phyloP scores from a whole-genome alignment of 92 coral and sea anemone species.

The Blastomussa wellsi region DNA sequence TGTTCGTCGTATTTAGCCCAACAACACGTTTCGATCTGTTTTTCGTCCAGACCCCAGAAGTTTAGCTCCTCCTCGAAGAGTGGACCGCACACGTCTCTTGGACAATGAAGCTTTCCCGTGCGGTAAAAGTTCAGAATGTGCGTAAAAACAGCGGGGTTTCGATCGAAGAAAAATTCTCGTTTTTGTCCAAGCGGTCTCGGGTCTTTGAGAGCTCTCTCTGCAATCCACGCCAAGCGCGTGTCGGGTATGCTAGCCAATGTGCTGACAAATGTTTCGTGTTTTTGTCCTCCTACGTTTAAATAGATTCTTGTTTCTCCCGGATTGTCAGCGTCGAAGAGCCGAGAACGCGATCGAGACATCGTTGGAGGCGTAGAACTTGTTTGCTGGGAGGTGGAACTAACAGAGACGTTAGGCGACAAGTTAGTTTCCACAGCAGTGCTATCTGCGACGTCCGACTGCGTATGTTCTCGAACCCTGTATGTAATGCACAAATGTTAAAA shows the following conservation, averaged over 20 bases:
- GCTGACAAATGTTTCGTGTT: slow-evolving; percentile 94
- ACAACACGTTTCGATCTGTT: slow-evolving; percentile 95
- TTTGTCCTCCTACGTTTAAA: slow-evolving; percentile 95
- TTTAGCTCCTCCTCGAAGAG: slow-evolving; percentile 93
- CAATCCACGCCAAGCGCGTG: slow-evolving; percentile 95
- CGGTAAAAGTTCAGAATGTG: slow-evolving; percentile 94
- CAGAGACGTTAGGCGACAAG: not conserved
- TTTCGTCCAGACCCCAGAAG: slow-evolving; percentile 97
- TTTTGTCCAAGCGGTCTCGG: slow-evolving; percentile 85
- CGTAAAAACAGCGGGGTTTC: slow-evolving; percentile 92
- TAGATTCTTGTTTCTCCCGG: slow-evolving; percentile 86
- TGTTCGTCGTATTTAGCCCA: slow-evolving; percentile 99
- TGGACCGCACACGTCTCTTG: slow-evolving; percentile 98
- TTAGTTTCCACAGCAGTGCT: not conserved
- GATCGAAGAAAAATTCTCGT: slow-evolving; percentile 91
- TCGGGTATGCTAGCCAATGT: slow-evolving; percentile 91
- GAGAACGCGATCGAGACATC: slow-evolving; percentile 88
- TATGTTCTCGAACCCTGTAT: slow-evolving; percentile 22
- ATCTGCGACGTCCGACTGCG: slow-evolving; percentile 6
- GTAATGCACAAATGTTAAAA: slow-evolving; percentile 26
- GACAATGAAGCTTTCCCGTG: slow-evolving; percentile 95
- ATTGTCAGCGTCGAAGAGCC: slow-evolving; percentile 86
- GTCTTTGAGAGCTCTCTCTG: slow-evolving; percentile 82
- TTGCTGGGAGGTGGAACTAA: not conserved
- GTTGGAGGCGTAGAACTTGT: not conserved